Percentiles rank a stretch among this genome's conserved stretches.
Conservation (phyloP, 2,797 vertebrate genomes). For the Esox masquinongy region DNA sequence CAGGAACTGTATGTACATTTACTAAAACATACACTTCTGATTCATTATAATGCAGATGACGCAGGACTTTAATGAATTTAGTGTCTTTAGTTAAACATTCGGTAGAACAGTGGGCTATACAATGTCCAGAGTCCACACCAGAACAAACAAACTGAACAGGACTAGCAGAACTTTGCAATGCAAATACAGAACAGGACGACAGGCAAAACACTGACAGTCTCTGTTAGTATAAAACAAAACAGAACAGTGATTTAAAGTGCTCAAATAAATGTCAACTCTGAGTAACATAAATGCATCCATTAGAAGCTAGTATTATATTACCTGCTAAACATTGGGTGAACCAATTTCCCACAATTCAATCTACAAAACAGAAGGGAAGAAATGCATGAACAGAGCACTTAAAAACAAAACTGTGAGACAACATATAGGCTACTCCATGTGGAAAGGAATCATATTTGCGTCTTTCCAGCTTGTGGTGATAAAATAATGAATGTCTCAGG, state of each 20-base stretch:
- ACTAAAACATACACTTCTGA: too few relatives aligned
- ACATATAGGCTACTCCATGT: too few relatives aligned
- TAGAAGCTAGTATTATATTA: constrained; percentile 40
- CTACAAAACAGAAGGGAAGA: constrained; percentile 61
- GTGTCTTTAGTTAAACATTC: constrained; percentile 16
- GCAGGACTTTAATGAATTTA: not conserved
- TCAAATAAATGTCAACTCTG: constrained; percentile 16
- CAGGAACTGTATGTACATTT: too few relatives aligned
- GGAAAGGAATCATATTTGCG: too few relatives aligned
- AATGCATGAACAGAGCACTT: constrained; percentile 12
- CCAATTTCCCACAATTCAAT: constrained; percentile 65
- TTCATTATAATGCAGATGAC: not conserved
- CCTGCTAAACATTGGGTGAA: constrained; percentile 60
- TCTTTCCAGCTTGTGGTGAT: too few relatives aligned
- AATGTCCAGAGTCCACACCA: constrained; percentile 38
- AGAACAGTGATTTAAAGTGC: constrained; percentile 17
- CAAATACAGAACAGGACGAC: constrained; percentile 48
- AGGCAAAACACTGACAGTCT: constrained; percentile 42
- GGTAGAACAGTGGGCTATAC: constrained; percentile 25
- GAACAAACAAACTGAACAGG: constrained; percentile 18
- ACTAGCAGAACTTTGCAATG: constrained; percentile 37
- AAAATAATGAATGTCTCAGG: too few relatives aligned
- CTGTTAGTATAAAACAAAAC: constrained; percentile 42
- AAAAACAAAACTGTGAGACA: too few relatives aligned
- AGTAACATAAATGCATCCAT: constrained; percentile 35